Evolutionary conservation across 2,888 invertebrate genomes (phyloP), one percentile per base, ranked within the genome.

Genomic region (Euspilapteryx auroguttella): DNA sequence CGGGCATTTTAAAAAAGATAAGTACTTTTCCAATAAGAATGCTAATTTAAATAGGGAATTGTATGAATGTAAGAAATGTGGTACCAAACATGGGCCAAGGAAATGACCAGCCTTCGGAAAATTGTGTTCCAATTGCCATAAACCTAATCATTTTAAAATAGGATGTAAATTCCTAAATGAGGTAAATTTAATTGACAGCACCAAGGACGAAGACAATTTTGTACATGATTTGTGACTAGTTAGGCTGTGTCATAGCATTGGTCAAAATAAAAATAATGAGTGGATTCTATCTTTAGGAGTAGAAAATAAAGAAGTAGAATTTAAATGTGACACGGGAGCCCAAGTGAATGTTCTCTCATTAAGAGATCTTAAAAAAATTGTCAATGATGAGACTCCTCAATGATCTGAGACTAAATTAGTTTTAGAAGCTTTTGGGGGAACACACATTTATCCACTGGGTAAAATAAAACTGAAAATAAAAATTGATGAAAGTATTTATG

Each of bases 401-500:
- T n/a, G 7, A 10, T 21, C 21, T 21, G 21, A 21, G 21, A 21
- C 21, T n/a, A 21, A 8, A 21, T 4, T 21, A 21, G n/a, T 21
- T n/a, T 21, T 21, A 21, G 21, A 21, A 21, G 21, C n/a, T n/a
- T n/a, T n/a, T n/a, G n/a, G n/a, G n/a, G n/a, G n/a, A n/a, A n/a
- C n/a, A n/a, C n/a, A n/a, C n/a, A n/a, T n/a, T n/a, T n/a, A n/a
- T n/a, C n/a, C n/a, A n/a, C n/a, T n/a, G n/a, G n/a, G n/a, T n/a
- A 5, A 3, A 9, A 13, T 25, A 6, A 20, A 20, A n/a, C 8
- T n/a, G 10, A 27, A 20, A 4, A 11, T 12, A 27, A 12, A 5
- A 27, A 8, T 11, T n/a, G n/a, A 27, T 20, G 17, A 27, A 3
- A 21, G 21, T 20, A 20, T 12, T 12, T 14, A 22, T 28, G 14